phyloP scores from a whole-genome alignment of 2,113 vertebrate species.

The Atrichornis clamosus region DNA sequence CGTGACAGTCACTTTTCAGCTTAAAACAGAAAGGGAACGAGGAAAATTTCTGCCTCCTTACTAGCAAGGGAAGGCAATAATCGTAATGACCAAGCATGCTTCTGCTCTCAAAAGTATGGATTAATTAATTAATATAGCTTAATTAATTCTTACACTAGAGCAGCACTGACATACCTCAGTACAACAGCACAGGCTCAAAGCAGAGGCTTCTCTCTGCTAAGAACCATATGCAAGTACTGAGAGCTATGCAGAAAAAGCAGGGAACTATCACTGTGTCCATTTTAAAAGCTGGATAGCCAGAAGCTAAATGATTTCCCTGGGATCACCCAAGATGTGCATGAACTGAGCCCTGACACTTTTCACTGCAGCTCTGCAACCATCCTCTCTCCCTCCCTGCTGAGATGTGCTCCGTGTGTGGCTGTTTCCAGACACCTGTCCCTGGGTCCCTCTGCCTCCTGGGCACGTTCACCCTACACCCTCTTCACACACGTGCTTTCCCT shows the following conservation, averaged over 20 bases:
- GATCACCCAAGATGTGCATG: neutral
- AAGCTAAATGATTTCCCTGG: neutral
- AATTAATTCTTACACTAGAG: constrained; percentile 32
- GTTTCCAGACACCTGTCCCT: neutral
- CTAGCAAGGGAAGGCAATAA: neutral
- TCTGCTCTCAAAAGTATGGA: neutral
- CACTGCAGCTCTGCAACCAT: neutral
- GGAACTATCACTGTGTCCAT: neutral
- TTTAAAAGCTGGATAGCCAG: neutral
- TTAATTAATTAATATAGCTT: constrained; percentile 38
- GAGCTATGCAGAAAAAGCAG: neutral
- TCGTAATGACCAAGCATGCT: neutral
- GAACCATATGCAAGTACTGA: neutral
- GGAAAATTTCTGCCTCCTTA: neutral
- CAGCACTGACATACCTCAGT: neutral
- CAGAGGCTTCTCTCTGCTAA: neutral
- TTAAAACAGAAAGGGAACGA: neutral
- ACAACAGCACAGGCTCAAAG: neutral
- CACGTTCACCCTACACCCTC: rapidly evolving
- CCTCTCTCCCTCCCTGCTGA: neutral
- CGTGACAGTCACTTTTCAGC: constrained; percentile 3
- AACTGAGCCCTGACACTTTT: neutral
- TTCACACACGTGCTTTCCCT: neutral
- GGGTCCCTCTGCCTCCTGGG: neutral
- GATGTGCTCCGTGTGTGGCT: rapidly evolving